These are phyloP conservation scores for Rhingia rostrata DNA, from an alignment of 2,888 invertebrate genomes.

Conservation along the genomic window DNA sequence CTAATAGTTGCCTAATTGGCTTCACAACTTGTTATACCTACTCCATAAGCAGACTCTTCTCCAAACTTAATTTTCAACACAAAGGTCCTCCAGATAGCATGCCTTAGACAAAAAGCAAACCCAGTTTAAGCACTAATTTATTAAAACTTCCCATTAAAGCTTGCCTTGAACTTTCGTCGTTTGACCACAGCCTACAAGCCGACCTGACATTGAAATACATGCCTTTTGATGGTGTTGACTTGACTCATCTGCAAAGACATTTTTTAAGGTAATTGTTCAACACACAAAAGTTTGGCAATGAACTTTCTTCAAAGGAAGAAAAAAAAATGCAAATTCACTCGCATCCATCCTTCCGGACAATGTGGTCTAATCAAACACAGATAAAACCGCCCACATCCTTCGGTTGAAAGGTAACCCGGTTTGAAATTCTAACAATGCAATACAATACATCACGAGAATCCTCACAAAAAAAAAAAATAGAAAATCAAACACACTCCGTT, in stretches of 20 bases:
- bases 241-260: neutral
- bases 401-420: conserved; percentile 23
- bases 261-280: neutral
- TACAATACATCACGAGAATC: conserved; percentile 54
- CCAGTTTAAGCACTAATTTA: conserved; percentile 6
- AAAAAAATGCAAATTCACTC: conserved; percentile 62
- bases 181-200: neutral
- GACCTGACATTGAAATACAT: conserved; percentile 14
- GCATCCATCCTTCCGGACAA: conserved; percentile 57
- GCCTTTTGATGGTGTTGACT: neutral
- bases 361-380: conserved; percentile 70
- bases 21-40: too few relatives aligned
- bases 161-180: conserved; percentile 23
- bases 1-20: too few relatives aligned
- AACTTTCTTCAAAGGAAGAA: conserved; percentile 30
- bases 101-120: neutral
- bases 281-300: conserved; percentile 29
- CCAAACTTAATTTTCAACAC: too few relatives aligned
- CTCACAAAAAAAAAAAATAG: conserved; percentile 14
- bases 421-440: conserved; percentile 63
- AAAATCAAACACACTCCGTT: conserved; percentile 1
- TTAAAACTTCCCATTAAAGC: conserved; percentile 8
- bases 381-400: conserved; percentile 37
- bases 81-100: too few relatives aligned
- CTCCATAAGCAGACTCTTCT: too few relatives aligned